Conservation (phyloP, 2,797 vertebrate genomes). For the Natrix natrix region DNA sequence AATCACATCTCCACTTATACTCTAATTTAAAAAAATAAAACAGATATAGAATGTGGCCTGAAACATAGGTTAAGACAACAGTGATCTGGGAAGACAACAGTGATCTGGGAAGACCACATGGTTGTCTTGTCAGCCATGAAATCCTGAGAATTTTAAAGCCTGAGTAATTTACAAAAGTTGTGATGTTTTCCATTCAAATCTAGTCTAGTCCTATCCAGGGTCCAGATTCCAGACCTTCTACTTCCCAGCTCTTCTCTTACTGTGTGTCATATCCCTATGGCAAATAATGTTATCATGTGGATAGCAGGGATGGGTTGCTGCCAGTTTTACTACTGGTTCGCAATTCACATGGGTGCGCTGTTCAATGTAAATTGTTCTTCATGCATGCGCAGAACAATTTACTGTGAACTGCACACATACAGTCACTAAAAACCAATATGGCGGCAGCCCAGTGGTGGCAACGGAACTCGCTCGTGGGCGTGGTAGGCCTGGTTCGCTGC, state of each 20-base stretch:
- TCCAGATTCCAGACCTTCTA: not conserved
- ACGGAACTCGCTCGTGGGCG: too few species aligned
- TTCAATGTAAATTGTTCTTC: too few species aligned
- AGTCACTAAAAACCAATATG: too few species aligned
- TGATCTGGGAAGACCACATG: not conserved
- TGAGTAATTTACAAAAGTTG: not conserved
- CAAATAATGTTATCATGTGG: not conserved
- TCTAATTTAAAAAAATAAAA: not conserved
- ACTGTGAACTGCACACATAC: too few species aligned
- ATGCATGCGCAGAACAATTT: too few species aligned
- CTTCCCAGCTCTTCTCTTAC: not conserved
- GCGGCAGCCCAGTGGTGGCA: too few species aligned
- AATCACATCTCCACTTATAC: not conserved
- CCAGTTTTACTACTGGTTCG: too few species aligned
- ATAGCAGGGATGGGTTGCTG: not conserved
- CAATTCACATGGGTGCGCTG: too few species aligned
- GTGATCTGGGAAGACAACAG: not conserved
- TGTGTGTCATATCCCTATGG: not conserved
- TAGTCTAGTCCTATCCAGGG: not conserved
- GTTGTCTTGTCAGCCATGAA: not conserved
- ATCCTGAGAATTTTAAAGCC: not conserved
- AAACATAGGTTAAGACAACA: not conserved
- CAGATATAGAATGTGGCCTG: not conserved
- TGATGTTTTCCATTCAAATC: not conserved
- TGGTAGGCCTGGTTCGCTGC: too few species aligned